Evolutionary conservation across 2,888 invertebrate genomes (phyloP).

Genomic region (Acleris emargana): DNA sequence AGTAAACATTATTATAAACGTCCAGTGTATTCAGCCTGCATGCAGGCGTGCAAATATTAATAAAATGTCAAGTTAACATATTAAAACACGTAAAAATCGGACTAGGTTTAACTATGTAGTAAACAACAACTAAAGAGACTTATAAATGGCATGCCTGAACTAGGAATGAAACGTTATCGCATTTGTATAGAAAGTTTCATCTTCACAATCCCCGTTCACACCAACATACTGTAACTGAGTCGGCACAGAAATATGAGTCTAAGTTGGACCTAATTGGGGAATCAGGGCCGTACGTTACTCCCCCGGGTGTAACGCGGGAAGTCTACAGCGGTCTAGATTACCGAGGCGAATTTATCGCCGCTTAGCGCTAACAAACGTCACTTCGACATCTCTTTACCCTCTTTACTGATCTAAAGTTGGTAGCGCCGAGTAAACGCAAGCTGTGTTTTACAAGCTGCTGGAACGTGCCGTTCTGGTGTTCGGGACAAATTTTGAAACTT

Average conservation of each 20-base stretch:
- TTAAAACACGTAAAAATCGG: no score
- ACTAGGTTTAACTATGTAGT: no score
- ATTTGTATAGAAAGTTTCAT: no score
- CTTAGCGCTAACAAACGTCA: constrained; percentile 21
- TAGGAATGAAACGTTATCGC: no score
- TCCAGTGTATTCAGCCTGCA: no score
- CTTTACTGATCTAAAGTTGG: background rate
- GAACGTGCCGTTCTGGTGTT: background rate
- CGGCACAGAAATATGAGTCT: constrained; percentile 65
- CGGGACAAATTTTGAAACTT: no score
- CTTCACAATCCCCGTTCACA: no score
- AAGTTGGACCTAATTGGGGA: constrained; percentile 74
- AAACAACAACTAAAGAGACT: no score
- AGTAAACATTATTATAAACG: no score
- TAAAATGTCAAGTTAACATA: no score
- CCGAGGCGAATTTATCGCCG: constrained; percentile 40
- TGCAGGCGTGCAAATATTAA: no score
- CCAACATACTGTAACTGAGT: background rate
- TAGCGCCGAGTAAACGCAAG: background rate
- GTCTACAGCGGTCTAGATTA: constrained; percentile 47
- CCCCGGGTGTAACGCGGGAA: constrained; percentile 54
- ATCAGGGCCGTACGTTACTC: constrained; percentile 69
- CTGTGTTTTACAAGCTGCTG: background rate
- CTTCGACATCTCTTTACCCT: constrained; percentile 6
- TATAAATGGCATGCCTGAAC: no score